Conservation (phyloP, 2,888 invertebrate species). For the Rhabditophanes sp. region DNA sequence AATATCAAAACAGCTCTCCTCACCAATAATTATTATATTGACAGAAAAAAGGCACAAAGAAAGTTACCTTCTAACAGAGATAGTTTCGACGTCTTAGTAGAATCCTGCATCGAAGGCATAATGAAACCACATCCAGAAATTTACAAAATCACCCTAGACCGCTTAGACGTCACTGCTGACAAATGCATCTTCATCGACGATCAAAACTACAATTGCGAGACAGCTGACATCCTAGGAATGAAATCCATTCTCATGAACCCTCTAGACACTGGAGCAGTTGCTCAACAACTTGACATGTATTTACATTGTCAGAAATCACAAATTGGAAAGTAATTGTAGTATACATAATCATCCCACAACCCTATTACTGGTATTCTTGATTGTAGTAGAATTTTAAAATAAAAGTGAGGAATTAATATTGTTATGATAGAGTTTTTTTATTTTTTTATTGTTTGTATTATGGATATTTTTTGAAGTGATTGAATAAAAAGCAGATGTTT, state of each 20-base stretch:
- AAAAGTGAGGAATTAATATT: no score
- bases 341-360: no score
- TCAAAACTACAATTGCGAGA: constrained; percentile 19
- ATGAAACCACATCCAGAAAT: constrained; percentile 24
- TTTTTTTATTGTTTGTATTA: no score
- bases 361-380: no score
- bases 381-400: no score
- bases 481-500: no score
- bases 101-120: constrained; percentile 20
- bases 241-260: constrained; percentile 15
- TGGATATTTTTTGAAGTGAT: no score
- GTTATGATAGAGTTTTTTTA: no score
- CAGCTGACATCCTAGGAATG: constrained; percentile 22
- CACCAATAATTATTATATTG: constrained; percentile 25
- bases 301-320: no score
- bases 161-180: constrained; percentile 7
- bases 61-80: constrained; percentile 11
- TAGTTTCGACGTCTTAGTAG: constrained; percentile 25
- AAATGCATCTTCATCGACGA: constrained; percentile 27
- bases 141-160: constrained; percentile 11
- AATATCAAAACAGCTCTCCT: constrained; percentile 25
- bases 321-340: no score
- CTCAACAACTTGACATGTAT: neutral
- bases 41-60: constrained; percentile 10
- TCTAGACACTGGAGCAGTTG: neutral